Base-by-base conservation (phyloP, 92 coral and sea anemone genomes). In the Epizoanthus scotinus region DNA sequence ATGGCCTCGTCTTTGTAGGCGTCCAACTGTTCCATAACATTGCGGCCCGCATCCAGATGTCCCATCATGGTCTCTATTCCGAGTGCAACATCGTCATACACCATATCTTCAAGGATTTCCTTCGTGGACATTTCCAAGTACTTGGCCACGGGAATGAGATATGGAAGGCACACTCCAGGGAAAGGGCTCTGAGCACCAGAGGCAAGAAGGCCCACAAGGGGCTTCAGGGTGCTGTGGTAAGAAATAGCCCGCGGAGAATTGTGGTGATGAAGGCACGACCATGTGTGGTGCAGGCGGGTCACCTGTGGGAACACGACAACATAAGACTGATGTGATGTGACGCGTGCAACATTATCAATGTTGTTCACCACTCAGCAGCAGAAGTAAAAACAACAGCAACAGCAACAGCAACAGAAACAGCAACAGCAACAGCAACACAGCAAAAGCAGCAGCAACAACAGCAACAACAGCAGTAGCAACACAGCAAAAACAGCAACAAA, bases 131-230 rank as follows among this genome's bases (percentile, higher is more conserved):
- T 67, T 79, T 96, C 99, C 67, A 96, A 73, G 71, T 86, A 92
- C 60, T 89, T 79, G 3, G 94, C 92, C 44, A 93, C 82, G 60
- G 97, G 99, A 20, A 92, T 89, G 59, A 96, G 78, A 82, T 93
- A 91, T 13, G 99, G 99, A 44, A 96, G 86, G 92, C 99, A 91
- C 73, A 90, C 98, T 52, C 99, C 99, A 14, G 97, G 98, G 70
- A 92, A 96, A 82, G 99, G 99, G 85, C 97, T 91, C 5, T 94
- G 97, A 78, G 98, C 99, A 21, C 97, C 98, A 28, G 99, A 91
- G 84, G 90, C 88, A 27, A 96, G 73, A 50, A 96, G 94, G 50
- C 88, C 90, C 73, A 89, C 95, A 8, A 96, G 82, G n/a, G 99
- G 95, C 78, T 93, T 93, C 28, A 96, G 90, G 21, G 95, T 91